Evolutionary conservation across 1,140 invertebrate species (phyloP), one percentile per base, ranked within the genome.

Genomic region (Chelonus insularis): DNA sequence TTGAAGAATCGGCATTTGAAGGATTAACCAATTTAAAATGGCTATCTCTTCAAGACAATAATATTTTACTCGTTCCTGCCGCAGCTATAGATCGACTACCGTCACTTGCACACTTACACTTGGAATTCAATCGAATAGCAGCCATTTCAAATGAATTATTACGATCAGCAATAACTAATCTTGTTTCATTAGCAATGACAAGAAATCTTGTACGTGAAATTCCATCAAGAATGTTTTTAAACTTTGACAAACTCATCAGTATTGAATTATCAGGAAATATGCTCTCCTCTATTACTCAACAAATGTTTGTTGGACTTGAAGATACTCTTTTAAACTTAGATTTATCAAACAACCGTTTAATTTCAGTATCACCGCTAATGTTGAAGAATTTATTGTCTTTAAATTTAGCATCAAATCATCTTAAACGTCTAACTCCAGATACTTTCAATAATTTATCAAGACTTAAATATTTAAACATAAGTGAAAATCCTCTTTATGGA

Each of bases 191-290:
- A 20, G 86, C 87, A 4, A 75, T 96, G 12, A 89, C 90, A 0
- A 85, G 91, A 62, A 97, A 96, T 77, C 87, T 95, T 1, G 91
- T 96, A 9, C 85, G 92, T 39, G 93, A 96, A 82, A 82, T 96
- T 52, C 92, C 93, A 0, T 66, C 87, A 0, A 87, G 85, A 29
- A 88, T 91, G 1, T 95, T 96, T 72, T 84, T 88, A 58, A 87
- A 89, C 71, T 92, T 92, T 71, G 86, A 89, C 72, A 86, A 85
- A 57, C 80, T 95, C n/a, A 83, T 85, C 58, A 84, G 86, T 52
- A 83, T 95, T 29, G 91, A 94, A 71, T 76, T 95, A 7, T 88
- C 88, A 9, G 88, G 91, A 14, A 95, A 95, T 71, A 85, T 91
- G 51, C 75, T 95, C 6, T 86, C 87, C 7, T 82, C 83, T 6